A percentile compares a stretch with the other conserved stretches of the same genome.
These are phyloP conservation scores for Drosophila kurseongensis DNA, from an alignment of 1,140 invertebrate species.

Conservation along the genomic window DNA sequence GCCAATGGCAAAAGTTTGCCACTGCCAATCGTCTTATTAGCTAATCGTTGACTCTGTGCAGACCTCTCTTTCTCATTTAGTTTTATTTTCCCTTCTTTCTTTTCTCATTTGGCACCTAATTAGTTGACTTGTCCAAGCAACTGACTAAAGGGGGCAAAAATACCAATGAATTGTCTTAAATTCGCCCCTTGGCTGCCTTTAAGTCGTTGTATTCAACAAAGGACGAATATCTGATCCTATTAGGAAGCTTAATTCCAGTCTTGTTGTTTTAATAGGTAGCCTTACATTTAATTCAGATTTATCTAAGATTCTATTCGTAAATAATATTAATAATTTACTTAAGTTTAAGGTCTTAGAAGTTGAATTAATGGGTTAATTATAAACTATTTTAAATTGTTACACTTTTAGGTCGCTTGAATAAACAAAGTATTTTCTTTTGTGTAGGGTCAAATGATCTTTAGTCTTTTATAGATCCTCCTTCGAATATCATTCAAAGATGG, in stretches of 20 bases:
- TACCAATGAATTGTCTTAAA: slow-evolving; percentile 40
- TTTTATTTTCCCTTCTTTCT: slow-evolving; percentile 34
- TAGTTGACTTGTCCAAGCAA: slow-evolving; percentile 51
- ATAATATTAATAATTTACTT: no score
- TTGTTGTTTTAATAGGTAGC: no score
- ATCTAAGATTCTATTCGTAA: no score
- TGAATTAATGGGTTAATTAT: no score
- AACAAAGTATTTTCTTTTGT: no score
- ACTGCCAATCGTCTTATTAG: slow-evolving; percentile 63
- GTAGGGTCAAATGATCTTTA: no score
- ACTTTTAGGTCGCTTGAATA: no score
- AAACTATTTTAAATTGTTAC: no score
- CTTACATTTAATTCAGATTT: no score
- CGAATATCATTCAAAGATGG: no score
- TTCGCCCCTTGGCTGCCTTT: slow-evolving; percentile 11
- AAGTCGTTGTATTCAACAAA: slow-evolving; percentile 24
- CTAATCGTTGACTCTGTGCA: slow-evolving; percentile 65
- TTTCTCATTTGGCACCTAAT: slow-evolving; percentile 51
- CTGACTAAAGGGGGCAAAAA: background rate
- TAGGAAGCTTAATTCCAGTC: background rate
- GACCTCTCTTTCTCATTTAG: slow-evolving; percentile 7
- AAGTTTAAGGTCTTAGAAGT: no score
- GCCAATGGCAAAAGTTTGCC: slow-evolving; percentile 69
- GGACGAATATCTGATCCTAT: background rate
- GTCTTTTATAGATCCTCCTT: no score